These are phyloP conservation scores for Meleagris gallopavo DNA, from an alignment of 2,113 vertebrate genomes.

Conservation along the genomic window DNA sequence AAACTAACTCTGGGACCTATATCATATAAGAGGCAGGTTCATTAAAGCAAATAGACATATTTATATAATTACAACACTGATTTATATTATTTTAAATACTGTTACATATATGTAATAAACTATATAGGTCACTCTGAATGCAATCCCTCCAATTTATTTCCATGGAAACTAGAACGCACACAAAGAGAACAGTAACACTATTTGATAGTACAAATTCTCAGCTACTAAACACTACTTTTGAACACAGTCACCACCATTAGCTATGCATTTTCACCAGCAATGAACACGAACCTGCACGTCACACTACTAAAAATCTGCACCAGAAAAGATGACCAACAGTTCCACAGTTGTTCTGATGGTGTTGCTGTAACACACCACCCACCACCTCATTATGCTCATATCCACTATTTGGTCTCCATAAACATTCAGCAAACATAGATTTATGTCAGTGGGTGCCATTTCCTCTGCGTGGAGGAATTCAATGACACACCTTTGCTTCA, in stretches of 20 bases:
- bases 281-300: background rate
- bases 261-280: background rate
- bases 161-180: too few relatives aligned
- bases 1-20: background rate
- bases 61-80: background rate
- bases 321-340: background rate
- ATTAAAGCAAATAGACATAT: background rate
- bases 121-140: background rate
- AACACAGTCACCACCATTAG: background rate
- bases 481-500: too few relatives aligned
- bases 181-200: too few relatives aligned
- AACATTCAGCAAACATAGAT: background rate
- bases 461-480: too few relatives aligned
- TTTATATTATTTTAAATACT: background rate
- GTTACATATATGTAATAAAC: background rate
- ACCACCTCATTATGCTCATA: background rate
- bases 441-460: background rate
- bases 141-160: too few relatives aligned
- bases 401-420: background rate
- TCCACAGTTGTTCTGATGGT: background rate
- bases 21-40: background rate
- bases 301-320: background rate
- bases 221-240: background rate
- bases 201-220: background rate
- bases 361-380: background rate